Percentiles rank a stretch among this genome's conserved stretches.
Evolutionary conservation across 2,888 invertebrate species (phyloP).

Genomic region (Polyploca ridens): DNA sequence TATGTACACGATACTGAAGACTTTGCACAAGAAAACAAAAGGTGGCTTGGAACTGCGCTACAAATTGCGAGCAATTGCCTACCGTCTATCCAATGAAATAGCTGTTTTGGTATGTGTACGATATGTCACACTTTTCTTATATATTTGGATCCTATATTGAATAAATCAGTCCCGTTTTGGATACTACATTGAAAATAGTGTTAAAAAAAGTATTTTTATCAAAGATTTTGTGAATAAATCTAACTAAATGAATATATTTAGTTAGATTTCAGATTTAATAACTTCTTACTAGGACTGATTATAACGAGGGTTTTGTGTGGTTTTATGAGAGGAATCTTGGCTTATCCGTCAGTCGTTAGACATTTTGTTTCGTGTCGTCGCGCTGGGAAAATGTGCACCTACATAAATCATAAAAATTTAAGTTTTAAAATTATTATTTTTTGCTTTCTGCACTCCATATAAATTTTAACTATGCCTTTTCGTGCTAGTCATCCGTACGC

Average conservation of each 20-base stretch:
- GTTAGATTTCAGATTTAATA: not conserved
- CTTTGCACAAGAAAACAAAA: slow-evolving; percentile 93
- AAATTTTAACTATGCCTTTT: too few species aligned
- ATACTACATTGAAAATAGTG: slow-evolving; percentile 8
- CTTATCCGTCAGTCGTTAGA: not conserved
- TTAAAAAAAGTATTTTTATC: too few species aligned
- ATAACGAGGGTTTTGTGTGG: too few species aligned
- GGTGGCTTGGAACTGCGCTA: slow-evolving; percentile 85
- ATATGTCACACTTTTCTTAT: slow-evolving; percentile 25
- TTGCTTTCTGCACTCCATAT: too few species aligned
- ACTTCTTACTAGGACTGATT: not conserved
- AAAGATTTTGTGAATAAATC: not conserved
- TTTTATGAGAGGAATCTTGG: not conserved
- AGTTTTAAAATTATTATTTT: too few species aligned
- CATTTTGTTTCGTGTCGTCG: not conserved
- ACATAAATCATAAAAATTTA: too few species aligned
- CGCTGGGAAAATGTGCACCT: not conserved
- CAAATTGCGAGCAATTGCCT: slow-evolving; percentile 82
- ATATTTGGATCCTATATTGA: slow-evolving; percentile 21
- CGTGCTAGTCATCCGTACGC: too few species aligned
- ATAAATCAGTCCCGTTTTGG: slow-evolving; percentile 25
- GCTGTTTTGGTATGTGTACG: slow-evolving; percentile 72
- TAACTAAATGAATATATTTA: not conserved
- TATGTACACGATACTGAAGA: slow-evolving; percentile 92
- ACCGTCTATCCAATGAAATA: slow-evolving; percentile 76